Conservation (phyloP, 2,797 vertebrate genomes). For the Odontamblyopus rebecca region DNA sequence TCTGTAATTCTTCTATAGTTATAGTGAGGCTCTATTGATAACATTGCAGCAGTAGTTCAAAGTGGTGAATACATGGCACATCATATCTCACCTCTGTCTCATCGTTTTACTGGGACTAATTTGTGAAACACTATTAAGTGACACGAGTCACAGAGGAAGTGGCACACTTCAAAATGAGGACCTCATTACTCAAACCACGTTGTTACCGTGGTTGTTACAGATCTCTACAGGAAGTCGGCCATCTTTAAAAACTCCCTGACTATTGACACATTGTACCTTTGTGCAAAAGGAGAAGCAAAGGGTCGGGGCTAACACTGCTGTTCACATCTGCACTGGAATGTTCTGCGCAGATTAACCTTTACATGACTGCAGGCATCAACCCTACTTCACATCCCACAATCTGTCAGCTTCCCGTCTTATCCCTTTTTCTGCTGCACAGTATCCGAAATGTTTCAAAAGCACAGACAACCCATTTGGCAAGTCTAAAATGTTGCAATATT, state of each 20-base stretch:
- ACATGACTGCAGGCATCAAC: constrained; percentile 9
- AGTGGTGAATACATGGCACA: background rate
- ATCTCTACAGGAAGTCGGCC: constrained; percentile 11
- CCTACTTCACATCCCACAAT: constrained; percentile 5
- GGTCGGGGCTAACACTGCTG: background rate
- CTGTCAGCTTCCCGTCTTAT: background rate
- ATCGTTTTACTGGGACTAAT: constrained; percentile 25
- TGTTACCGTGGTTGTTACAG: constrained; percentile 40
- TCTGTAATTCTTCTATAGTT: background rate
- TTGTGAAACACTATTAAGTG: constrained; percentile 38
- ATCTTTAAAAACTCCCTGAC: background rate
- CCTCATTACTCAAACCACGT: constrained; percentile 54
- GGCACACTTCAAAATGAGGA: constrained; percentile 63
- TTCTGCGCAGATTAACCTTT: constrained; percentile 12
- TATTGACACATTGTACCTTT: background rate
- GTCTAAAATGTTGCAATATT: background rate
- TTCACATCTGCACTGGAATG: constrained; percentile 13
- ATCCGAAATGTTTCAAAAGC: background rate
- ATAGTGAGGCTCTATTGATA: background rate
- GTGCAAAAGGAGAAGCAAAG: background rate
- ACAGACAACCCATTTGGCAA: background rate
- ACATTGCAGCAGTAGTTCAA: background rate
- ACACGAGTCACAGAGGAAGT: constrained; percentile 65
- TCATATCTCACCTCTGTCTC: background rate
- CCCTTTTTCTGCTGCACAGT: background rate